Base-by-base conservation (phyloP, 2,888 invertebrate species). In the Hetaerina titia region DNA sequence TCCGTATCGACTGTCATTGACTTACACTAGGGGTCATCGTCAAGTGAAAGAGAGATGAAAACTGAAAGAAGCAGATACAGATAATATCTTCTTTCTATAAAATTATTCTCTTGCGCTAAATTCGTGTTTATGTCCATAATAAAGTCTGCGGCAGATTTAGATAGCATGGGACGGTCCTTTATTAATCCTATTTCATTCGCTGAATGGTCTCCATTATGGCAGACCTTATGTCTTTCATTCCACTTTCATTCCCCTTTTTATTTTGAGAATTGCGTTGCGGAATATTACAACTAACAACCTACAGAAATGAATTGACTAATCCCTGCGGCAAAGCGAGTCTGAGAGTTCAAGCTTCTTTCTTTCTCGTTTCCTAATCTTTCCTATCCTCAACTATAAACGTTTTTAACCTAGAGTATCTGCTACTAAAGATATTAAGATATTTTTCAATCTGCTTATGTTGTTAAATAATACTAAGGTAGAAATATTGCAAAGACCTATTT, bases 91-190 rank as follows among this genome's bases (percentile, higher is more conserved):
- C 45, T 60, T 74, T 13, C 64, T 56, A 74, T 69, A 64, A 69
- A 92, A 92, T 57, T 56, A 74, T 92, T 92, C 92, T n/a, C 56
- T 8, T 57, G 69, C 57, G 9, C 63, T 64, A 90, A 90, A 92
- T 9, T n/a, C 92, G 19, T 92, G 64, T 92, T 92, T 92, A 92
- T 57, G 92, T 11, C 92, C 57, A 13, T 74, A 92, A 92, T 92
- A 92, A 92, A 92, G 74, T 74, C 69, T 74, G 56, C n/a, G 56
- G 74, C 56, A 56, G 57, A 92, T 74, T 69, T 56, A 92, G 92
- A 57, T 22, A 92, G 64, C 64, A 45, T 6, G 92, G 92, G 69
- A 22, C 92, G 69, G 74, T 74, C 69, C n/a, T 69, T 92, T 74
- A 56, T 69, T 31, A 64, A 4, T 74, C 69, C 92, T 13, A 22